A percentile compares a stretch with the other conserved stretches of the same genome.
Evolutionary conservation across 2,113 vertebrate species (phyloP).

Genomic region (Chascanopsetta lugubris): DNA sequence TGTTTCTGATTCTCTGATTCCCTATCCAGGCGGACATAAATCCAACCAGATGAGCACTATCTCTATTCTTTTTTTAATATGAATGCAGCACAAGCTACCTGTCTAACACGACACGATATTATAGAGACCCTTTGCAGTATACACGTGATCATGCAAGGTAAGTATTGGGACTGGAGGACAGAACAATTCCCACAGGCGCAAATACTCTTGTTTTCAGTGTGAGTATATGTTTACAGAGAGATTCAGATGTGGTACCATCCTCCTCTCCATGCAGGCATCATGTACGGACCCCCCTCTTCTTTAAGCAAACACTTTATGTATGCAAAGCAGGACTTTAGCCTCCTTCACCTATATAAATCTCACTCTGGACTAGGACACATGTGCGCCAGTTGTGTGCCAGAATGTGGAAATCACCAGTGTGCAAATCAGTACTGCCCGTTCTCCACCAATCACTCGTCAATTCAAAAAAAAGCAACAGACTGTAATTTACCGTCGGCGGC

Average conservation of each 20-base stretch:
- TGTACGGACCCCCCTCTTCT: too few species aligned
- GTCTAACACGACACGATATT: conserved; percentile 68
- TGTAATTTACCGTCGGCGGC: background rate
- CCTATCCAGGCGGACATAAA: conserved; percentile 73
- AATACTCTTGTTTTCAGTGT: conserved; percentile 1
- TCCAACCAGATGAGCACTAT: conserved; percentile 70
- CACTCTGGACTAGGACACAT: too few species aligned
- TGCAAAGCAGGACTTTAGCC: background rate
- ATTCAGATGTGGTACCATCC: background rate
- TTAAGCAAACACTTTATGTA: background rate
- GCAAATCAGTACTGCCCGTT: background rate
- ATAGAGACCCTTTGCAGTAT: conserved; percentile 71
- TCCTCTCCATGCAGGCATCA: background rate
- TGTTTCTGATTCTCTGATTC: conserved; percentile 74
- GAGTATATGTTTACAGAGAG: background rate
- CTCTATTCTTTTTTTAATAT: conserved; percentile 75
- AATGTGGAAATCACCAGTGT: background rate
- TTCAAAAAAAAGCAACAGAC: background rate
- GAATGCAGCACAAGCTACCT: conserved; percentile 60
- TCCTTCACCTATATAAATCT: background rate
- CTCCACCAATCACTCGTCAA: background rate
- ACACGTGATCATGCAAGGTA: conserved; percentile 2
- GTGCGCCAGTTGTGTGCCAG: background rate
- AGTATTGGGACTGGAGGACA: conserved; percentile 2
- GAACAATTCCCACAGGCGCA: conserved; percentile 3